These are phyloP conservation scores for Rhea pennata DNA, from an alignment of 2,113 vertebrate genomes.

Conservation along the genomic window DNA sequence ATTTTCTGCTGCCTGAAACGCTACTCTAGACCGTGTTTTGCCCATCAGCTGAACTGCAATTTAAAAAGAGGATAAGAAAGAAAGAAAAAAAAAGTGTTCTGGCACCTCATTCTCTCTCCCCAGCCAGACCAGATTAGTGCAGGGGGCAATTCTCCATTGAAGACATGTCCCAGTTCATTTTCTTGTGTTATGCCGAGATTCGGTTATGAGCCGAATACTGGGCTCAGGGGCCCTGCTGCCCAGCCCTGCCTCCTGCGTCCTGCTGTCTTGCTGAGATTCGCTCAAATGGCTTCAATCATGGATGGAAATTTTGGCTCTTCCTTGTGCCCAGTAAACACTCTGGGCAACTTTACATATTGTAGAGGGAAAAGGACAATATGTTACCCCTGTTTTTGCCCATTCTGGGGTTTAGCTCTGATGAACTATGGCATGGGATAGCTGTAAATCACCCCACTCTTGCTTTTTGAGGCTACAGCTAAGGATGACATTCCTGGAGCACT, in stretches of 20 bases:
- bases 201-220: background rate
- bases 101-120: background rate
- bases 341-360: background rate
- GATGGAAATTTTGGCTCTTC: background rate
- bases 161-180: background rate
- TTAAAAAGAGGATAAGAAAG: conserved; percentile 57
- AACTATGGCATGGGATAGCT: background rate
- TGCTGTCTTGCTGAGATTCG: background rate
- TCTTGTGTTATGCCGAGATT: background rate
- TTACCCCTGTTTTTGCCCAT: background rate
- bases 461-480: background rate
- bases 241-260: background rate
- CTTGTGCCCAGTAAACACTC: background rate
- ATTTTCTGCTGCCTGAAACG: conserved; percentile 68
- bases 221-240: background rate
- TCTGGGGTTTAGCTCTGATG: background rate
- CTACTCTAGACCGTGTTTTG: conserved; percentile 56
- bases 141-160: background rate
- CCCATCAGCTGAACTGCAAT: conserved; percentile 66
- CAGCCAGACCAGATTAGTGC: conserved; percentile 50
- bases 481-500: background rate
- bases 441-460: background rate
- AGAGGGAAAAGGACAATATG: background rate
- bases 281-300: background rate
- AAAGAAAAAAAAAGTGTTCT: background rate